phyloP scores from a whole-genome alignment of 2,113 vertebrate genomes.

The Siphamia tubifer region DNA sequence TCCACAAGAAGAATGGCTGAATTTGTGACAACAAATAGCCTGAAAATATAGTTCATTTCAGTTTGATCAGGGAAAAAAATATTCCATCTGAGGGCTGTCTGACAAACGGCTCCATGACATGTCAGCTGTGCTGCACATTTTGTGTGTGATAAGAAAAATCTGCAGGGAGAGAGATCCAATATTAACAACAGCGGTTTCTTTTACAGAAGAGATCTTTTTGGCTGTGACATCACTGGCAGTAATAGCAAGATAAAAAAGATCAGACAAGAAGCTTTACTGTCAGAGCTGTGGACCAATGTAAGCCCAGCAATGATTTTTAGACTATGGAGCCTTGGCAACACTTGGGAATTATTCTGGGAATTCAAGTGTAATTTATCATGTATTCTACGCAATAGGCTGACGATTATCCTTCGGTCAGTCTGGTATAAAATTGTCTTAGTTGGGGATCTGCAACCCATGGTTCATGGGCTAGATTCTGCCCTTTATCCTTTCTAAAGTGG shows the following conservation, averaged over 20 bases:
- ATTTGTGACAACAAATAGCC: constrained; percentile 56
- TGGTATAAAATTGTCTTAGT: too few relatives aligned
- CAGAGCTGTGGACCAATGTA: not conserved
- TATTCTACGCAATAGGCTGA: too few relatives aligned
- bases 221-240: constrained; percentile 33
- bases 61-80: constrained; percentile 33
- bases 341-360: not conserved
- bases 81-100: constrained; percentile 51
- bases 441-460: too few relatives aligned
- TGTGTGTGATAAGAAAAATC: constrained; percentile 64
- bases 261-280: not conserved
- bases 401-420: too few relatives aligned
- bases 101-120: constrained; percentile 51
- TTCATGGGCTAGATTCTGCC: too few relatives aligned
- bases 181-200: constrained; percentile 55
- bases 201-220: constrained; percentile 47
- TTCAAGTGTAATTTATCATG: too few relatives aligned
- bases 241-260: constrained; percentile 8
- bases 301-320: not conserved
- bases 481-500: too few relatives aligned
- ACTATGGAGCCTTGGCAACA: not conserved
- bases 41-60: constrained; percentile 61
- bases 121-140: constrained; percentile 56
- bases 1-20: constrained; percentile 32
- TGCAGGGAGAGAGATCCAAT: constrained; percentile 47